A percentile compares a stretch with the other conserved stretches of the same genome.
Conservation (phyloP, 2,113 vertebrate genomes). For the Corvus cornix region DNA sequence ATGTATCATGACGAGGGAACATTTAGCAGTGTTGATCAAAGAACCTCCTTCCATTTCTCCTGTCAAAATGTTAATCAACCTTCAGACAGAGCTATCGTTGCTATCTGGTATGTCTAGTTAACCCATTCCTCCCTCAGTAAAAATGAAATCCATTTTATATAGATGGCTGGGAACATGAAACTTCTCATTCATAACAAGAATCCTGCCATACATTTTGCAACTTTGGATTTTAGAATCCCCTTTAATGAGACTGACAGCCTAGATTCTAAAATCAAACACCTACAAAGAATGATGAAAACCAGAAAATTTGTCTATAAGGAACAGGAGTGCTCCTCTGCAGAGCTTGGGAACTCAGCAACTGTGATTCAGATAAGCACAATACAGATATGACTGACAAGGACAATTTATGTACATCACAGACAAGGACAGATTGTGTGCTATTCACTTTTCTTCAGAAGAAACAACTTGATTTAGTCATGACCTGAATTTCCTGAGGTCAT, state of each 20-base stretch:
- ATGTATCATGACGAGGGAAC: not conserved
- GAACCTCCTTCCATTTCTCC: not conserved
- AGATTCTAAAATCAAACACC: not conserved
- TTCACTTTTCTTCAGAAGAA: not conserved
- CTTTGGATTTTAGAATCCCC: not conserved
- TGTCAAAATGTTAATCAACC: not conserved
- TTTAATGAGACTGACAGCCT: not conserved
- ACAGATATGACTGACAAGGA: not conserved
- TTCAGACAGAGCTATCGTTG: not conserved
- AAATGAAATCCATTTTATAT: not conserved
- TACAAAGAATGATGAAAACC: not conserved
- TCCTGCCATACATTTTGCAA: not conserved
- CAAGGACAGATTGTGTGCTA: not conserved
- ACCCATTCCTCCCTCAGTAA: not conserved
- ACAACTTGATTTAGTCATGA: not conserved
- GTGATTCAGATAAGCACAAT: not conserved
- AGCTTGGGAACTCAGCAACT: not conserved
- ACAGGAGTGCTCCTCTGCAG: not conserved
- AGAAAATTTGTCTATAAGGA: not conserved
- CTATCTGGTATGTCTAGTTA: not conserved
- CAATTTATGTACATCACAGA: not conserved
- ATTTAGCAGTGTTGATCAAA: not conserved
- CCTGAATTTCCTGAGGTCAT: constrained; percentile 23
- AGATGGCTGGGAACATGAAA: not conserved
- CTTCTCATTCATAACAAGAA: not conserved